phyloP scores from a whole-genome alignment of 2,888 invertebrate species.

The Brachyptera risi region DNA sequence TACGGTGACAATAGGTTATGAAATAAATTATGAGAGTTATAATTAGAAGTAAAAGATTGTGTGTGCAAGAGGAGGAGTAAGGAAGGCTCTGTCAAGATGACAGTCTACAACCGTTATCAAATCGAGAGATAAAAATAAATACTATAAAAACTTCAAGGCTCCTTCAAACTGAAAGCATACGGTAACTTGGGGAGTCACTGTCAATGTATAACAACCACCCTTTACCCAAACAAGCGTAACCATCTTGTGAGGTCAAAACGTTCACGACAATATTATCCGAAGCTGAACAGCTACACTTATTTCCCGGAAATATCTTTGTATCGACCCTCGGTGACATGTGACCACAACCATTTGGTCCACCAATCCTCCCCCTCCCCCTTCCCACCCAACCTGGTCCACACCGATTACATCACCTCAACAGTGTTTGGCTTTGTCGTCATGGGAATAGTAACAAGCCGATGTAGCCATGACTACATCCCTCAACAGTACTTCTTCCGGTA shows the following conservation, averaged over 20 bases:
- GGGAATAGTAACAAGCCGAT: conserved; percentile 26
- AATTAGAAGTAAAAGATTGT: too few species aligned
- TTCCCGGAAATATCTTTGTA: conserved; percentile 4
- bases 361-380: conserved; percentile 1
- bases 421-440: conserved; percentile 25
- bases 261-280: neutral
- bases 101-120: too few species aligned
- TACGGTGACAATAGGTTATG: too few species aligned
- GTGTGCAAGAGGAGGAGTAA: too few species aligned
- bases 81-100: too few species aligned
- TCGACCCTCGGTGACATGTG: neutral
- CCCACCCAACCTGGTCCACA: neutral
- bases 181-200: too few species aligned
- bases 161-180: too few species aligned
- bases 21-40: too few species aligned
- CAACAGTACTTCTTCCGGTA: neutral
- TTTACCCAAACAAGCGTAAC: neutral
- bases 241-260: neutral
- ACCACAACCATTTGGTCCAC: conserved; percentile 13
- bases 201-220: neutral
- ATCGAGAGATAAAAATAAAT: too few species aligned
- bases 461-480: conserved; percentile 4
- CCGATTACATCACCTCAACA: conserved; percentile 8
- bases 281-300: neutral
- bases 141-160: too few species aligned